Base-by-base conservation (phyloP, 2,888 invertebrate species). In the Spodoptera littoralis region DNA sequence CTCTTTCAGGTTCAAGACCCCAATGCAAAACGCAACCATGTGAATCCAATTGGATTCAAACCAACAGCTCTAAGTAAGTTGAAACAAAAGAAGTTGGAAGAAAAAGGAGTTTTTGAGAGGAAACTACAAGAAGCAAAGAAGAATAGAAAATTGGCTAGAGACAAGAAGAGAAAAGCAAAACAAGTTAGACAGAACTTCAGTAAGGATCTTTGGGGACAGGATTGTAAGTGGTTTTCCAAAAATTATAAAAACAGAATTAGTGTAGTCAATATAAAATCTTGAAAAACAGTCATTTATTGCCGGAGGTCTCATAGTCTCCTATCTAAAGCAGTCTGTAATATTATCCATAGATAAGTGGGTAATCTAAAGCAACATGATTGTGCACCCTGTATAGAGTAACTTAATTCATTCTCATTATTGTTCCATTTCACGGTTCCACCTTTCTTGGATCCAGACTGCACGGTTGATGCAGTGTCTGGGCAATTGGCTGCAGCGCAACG, bases 1-100 rank as follows among this genome's bases (percentile, higher is more conserved):
- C n/a, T n/a, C n/a, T 69, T 75, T 11, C 59, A 96, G 88, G 96
- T 97, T 1, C 95, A 95, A 77, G 97, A 97, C 88, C 97, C 97
- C 0, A 95, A 96, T 70, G 84, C 92, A 1, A 96, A 96, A 82
- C 94, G 96, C 77, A 95, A 95, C 65, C 80, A 78, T 60, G 92
- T 94, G 0, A 94, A 92, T 30, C 89, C 89, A 3, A 76, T 88
- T 0, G 94, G 94, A 0, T 80, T 84, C 0, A 91, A 89, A 55
- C 85, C 89, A 0, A 88, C 92, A 2, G 93, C 95, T 0, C 84
- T 95, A 3, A 92, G 95, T 27, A 95, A 95, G 82, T 81, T 90
- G 73, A 92, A 93, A 59, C 92, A 95, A 49, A 89, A 90, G 57
- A 86, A 92, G 12, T 90, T 91, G 46, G 79, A 83, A 43, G 84